Conservation (phyloP, 2,888 invertebrate species). For the Selenia dentaria region DNA sequence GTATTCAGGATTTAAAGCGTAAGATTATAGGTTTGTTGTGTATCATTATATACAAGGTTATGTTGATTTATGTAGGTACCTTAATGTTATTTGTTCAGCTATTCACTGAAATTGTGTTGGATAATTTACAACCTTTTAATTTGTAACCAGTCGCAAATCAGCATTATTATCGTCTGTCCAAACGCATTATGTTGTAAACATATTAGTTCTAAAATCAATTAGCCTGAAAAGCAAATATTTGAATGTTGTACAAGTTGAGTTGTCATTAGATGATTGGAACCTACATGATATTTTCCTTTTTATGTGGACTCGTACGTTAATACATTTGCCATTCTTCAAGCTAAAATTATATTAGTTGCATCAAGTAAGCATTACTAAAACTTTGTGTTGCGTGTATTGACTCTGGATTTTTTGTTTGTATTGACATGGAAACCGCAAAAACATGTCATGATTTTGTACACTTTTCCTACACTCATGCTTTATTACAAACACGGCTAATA, state of each 20-base stretch:
- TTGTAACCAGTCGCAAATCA: constrained; percentile 31
- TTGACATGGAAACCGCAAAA: no score
- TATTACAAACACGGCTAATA: no score
- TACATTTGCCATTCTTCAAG: no score
- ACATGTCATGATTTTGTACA: no score
- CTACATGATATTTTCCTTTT: no score
- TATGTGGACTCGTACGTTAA: no score
- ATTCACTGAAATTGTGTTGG: constrained; percentile 1
- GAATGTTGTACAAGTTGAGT: neutral
- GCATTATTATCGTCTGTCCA: neutral
- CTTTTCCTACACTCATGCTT: no score
- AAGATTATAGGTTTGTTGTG: neutral
- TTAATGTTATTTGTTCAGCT: neutral
- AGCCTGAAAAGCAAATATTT: constrained; percentile 13
- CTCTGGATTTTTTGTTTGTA: no score
- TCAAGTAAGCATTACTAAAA: no score
- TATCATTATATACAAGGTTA: neutral
- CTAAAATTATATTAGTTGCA: no score
- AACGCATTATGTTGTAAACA: neutral
- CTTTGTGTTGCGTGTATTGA: no score
- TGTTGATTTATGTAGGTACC: no score
- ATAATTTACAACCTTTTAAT: constrained; percentile 2
- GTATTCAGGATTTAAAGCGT: neutral
- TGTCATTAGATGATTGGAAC: neutral
- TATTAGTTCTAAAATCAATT: neutral